A percentile compares a stretch with the other conserved stretches of the same genome.
These are phyloP conservation scores for Solenodon paradoxus DNA, from an alignment of 2,113 vertebrate genomes.

Conservation along the genomic window DNA sequence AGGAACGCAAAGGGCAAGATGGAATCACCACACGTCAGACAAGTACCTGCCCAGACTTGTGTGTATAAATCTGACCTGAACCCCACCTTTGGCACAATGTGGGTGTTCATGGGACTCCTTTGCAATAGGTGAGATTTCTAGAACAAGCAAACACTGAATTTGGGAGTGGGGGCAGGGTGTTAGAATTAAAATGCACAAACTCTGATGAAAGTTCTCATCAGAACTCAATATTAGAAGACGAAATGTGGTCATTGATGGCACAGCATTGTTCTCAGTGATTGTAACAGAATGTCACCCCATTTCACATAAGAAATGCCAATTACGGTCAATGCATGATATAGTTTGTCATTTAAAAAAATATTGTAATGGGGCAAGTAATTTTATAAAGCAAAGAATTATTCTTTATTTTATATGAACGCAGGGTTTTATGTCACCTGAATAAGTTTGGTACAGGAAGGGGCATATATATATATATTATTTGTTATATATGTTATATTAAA, in stretches of 20 bases:
- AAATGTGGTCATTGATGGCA: neutral
- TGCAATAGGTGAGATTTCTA: neutral
- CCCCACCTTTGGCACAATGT: neutral
- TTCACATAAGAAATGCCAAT: neutral
- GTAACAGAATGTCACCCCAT: neutral
- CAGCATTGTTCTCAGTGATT: neutral
- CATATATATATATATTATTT: neutral
- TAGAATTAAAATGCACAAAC: neutral
- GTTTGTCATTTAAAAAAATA: neutral
- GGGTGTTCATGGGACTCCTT: conserved; percentile 9
- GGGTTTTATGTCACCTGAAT: neutral
- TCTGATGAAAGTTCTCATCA: neutral
- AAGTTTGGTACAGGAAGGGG: neutral
- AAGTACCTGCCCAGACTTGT: neutral
- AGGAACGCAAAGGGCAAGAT: neutral
- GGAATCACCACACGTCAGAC: neutral
- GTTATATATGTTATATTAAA: neutral
- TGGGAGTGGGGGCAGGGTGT: neutral
- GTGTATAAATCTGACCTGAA: neutral
- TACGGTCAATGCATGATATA: neutral
- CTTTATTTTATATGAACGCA: neutral
- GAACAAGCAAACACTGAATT: neutral
- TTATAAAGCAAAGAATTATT: neutral
- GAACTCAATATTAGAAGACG: neutral
- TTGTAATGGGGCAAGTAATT: neutral